Conservation (phyloP, 2,797 vertebrate species). For the Dromococcyx pavoninus region DNA sequence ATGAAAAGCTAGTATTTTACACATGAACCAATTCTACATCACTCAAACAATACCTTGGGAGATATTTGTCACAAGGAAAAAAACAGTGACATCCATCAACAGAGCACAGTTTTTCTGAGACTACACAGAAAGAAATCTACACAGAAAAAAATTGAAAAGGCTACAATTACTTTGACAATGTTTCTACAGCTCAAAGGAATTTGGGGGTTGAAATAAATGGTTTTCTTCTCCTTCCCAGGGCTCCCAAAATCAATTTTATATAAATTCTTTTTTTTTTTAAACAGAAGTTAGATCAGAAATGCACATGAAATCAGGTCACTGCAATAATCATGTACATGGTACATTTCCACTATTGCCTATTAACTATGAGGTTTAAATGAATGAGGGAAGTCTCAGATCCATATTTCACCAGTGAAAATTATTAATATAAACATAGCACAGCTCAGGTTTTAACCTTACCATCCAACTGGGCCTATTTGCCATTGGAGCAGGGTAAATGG, state of each 20-base stretch:
- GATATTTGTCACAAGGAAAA: slow-evolving; percentile 53
- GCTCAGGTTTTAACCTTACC: slow-evolving; percentile 11
- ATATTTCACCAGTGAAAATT: slow-evolving; percentile 62
- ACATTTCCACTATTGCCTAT: slow-evolving; percentile 56
- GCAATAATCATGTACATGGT: slow-evolving; percentile 1
- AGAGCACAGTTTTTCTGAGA: slow-evolving; percentile 48
- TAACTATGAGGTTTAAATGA: slow-evolving; percentile 50
- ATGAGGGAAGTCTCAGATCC: slow-evolving; percentile 48
- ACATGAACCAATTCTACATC: slow-evolving; percentile 56
- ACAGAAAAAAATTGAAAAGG: slow-evolving; percentile 47
- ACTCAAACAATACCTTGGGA: slow-evolving; percentile 64
- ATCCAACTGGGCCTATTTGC: not conserved
- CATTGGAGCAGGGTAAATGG: not conserved
- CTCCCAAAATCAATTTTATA: slow-evolving; percentile 58
- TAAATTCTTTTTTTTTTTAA: not conserved
- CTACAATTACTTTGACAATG: slow-evolving; percentile 73
- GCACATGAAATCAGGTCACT: slow-evolving; percentile 33
- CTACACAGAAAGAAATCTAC: slow-evolving; percentile 52
- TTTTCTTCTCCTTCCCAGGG: slow-evolving; percentile 57
- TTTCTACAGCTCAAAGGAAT: slow-evolving; percentile 71
- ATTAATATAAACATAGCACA: slow-evolving; percentile 48
- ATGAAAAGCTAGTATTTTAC: slow-evolving; percentile 43
- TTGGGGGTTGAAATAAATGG: slow-evolving; percentile 70
- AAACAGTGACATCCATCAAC: slow-evolving; percentile 66
- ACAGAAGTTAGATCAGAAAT: slow-evolving; percentile 19